Conservation (phyloP, 2,888 invertebrate genomes). For the Cactoblastis cactorum region DNA sequence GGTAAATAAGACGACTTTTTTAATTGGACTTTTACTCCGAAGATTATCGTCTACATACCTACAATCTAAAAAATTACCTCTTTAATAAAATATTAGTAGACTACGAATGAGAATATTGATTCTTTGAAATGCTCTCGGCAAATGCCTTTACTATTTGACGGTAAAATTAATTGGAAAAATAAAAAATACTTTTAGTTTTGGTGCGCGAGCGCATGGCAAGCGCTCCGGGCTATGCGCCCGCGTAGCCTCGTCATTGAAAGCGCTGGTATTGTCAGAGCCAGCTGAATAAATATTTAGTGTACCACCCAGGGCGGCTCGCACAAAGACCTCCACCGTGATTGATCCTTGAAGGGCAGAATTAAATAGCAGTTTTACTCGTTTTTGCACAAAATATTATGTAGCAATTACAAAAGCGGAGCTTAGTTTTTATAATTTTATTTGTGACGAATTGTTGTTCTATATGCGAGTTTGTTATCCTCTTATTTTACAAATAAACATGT, state of each 20-base stretch:
- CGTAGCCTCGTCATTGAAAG: slow-evolving; percentile 69
- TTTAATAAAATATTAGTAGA: too few species aligned
- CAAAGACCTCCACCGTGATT: slow-evolving; percentile 61
- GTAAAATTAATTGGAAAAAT: not conserved
- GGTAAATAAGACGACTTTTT: too few species aligned
- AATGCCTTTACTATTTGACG: not conserved
- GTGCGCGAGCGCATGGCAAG: slow-evolving; percentile 24
- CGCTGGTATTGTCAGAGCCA: slow-evolving; percentile 66
- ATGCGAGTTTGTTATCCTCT: too few species aligned
- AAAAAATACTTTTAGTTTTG: slow-evolving; percentile 29
- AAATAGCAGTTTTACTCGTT: slow-evolving; percentile 7
- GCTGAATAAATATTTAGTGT: slow-evolving; percentile 73
- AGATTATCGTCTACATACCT: too few species aligned
- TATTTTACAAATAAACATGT: too few species aligned
- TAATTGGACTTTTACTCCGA: too few species aligned
- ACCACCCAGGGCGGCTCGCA: slow-evolving; percentile 67
- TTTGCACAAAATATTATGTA: slow-evolving; percentile 9
- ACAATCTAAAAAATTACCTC: too few species aligned
- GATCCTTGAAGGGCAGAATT: slow-evolving; percentile 61
- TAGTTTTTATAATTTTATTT: not conserved
- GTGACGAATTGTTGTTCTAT: too few species aligned
- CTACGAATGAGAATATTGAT: too few species aligned
- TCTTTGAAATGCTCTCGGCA: too few species aligned
- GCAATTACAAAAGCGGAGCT: slow-evolving; percentile 1
- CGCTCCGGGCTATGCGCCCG: slow-evolving; percentile 42